Percentiles rank a stretch among this genome's conserved stretches.
These are phyloP conservation scores for Monopis laevigella DNA, from an alignment of 2,888 invertebrate genomes.

Conservation along the genomic window DNA sequence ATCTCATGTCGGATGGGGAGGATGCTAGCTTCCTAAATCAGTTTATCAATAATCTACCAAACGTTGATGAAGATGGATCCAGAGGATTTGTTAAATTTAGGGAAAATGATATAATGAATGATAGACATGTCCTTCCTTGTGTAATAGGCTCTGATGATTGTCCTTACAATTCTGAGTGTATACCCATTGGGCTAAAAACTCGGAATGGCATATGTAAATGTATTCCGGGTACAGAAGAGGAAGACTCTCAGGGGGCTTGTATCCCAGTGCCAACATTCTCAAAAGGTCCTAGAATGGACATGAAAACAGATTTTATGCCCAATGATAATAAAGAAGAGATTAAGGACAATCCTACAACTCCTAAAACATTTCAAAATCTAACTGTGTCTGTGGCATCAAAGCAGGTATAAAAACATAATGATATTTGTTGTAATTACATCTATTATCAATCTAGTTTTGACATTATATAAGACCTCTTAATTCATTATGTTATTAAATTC, in stretches of 20 bases:
- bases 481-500: too few species aligned
- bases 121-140: slow-evolving; percentile 67
- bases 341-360: slow-evolving; percentile 44
- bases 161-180: slow-evolving; percentile 75
- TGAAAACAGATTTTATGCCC: slow-evolving; percentile 46
- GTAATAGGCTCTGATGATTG: slow-evolving; percentile 70
- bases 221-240: slow-evolving; percentile 49
- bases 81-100: slow-evolving; percentile 44
- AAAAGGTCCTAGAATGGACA: slow-evolving; percentile 46
- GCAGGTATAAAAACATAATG: slow-evolving; percentile 73
- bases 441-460: too few species aligned
- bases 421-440: too few species aligned
- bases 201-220: slow-evolving; percentile 79
- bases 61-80: slow-evolving; percentile 41
- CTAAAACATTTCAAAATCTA: slow-evolving; percentile 70
- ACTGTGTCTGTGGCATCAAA: slow-evolving; percentile 81
- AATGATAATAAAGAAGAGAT: too few species aligned
- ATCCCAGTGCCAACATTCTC: slow-evolving; percentile 43
- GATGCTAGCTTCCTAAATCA: slow-evolving; percentile 42
- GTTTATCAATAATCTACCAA: slow-evolving; percentile 50
- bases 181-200: slow-evolving; percentile 58
- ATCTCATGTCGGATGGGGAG: slow-evolving; percentile 42
- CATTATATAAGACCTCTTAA: too few species aligned
- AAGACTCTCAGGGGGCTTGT: slow-evolving; percentile 45
- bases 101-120: slow-evolving; percentile 51